Evolutionary conservation across 2,888 invertebrate species (phyloP), one percentile per base, ranked within the genome.

Genomic region (Ephialtes manifestator): DNA sequence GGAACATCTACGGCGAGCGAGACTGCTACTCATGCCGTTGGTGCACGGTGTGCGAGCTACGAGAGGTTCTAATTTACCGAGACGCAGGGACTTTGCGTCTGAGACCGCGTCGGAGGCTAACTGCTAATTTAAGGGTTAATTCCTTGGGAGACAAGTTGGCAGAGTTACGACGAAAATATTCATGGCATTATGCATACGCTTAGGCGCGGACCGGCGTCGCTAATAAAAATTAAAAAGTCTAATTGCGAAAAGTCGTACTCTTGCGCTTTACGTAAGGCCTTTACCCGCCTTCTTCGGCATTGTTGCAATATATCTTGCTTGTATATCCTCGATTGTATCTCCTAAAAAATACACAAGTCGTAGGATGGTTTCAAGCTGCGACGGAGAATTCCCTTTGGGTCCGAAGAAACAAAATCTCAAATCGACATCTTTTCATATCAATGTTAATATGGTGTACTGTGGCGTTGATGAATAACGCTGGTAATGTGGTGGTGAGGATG

Each of bases 81-180:
- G 92, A 91, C 90, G 92, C 91, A 90, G 90, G 91, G 93, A 93
- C 92, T 93, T 93, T 92, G 92, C 92, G 90, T 90, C 92, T 91
- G 91, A 93, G 91, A 89, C 91, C 89, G 81, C 76, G 78, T 76
- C 83, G 91, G 91, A 92, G 85, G 93, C 93, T 93, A 93, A 93
- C 94, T 93, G 93, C 94, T 94, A 94, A 94, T 94, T 94, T 94
- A 94, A 94, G 94, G 94, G 94, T 94, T 94, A 94, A 94, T 94
- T 94, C 94, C 94, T 94, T 94, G 90, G 93, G 92, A 94, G 94
- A 94, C 94, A 94, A 94, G 93, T 94, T 94, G 93, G 93, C 93
- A 94, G 93, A 94, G 93, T 94, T 94, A 94, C 92, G 93, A 92
- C 91, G 92, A 93, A 94, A 94, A 94, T 94, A 94, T 94, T 94